A percentile compares a stretch with the other conserved stretches of the same genome.
These are phyloP conservation scores for Delichon dasypus DNA, from an alignment of 2,797 vertebrate species.

Conservation along the genomic window DNA sequence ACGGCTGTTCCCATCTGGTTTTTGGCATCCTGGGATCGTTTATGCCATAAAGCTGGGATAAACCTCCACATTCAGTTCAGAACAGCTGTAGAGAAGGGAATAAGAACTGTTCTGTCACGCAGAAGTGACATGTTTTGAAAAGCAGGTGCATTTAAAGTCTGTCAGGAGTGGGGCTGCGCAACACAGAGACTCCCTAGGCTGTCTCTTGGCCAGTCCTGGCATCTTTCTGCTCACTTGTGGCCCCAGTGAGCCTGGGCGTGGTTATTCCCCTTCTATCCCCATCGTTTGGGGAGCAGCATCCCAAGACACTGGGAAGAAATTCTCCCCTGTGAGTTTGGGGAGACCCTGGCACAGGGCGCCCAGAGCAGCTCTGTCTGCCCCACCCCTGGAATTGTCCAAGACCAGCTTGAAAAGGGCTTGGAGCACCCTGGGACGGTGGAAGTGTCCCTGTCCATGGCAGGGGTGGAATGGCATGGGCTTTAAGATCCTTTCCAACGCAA, in stretches of 20 bases:
- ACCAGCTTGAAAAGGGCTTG: fast-evolving
- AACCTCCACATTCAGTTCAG: background rate
- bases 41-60: fast-evolving
- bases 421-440: fast-evolving
- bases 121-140: fast-evolving
- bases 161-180: background rate
- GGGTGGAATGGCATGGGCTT: background rate
- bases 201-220: background rate
- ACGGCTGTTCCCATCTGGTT: fast-evolving
- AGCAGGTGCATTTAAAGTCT: background rate
- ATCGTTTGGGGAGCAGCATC: background rate
- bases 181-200: too few species aligned
- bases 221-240: background rate
- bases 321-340: fast-evolving
- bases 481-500: background rate
- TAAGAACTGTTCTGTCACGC: fast-evolving
- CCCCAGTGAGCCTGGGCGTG: background rate
- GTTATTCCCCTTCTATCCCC: background rate
- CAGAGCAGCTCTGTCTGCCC: background rate
- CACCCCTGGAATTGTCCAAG: background rate
- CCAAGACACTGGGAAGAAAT: background rate
- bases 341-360: background rate
- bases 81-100: background rate
- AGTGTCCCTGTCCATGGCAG: fast-evolving
- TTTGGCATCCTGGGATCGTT: background rate